Conservation (phyloP, 2,113 vertebrate species). For the Sigmodon hispidus region DNA sequence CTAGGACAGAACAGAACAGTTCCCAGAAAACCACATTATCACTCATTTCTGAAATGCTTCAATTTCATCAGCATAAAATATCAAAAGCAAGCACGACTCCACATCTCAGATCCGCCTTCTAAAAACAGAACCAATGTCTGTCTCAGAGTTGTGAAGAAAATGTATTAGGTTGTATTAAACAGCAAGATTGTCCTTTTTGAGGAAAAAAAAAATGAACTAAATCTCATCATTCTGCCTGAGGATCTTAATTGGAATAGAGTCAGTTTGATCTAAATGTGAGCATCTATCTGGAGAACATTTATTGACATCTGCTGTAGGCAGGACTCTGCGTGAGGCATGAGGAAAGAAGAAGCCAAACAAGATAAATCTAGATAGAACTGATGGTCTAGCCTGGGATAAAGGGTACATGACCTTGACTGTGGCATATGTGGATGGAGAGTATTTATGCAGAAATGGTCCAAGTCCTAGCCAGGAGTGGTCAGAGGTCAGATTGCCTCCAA, state of each 20-base stretch:
- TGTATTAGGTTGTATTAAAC: conserved; percentile 79
- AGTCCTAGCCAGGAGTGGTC: not conserved
- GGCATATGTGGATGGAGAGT: not conserved
- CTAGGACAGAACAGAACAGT: not conserved
- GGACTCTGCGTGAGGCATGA: conserved; percentile 51
- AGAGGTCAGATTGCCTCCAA: not conserved
- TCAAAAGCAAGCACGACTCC: conserved; percentile 64
- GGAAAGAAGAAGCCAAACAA: conserved; percentile 52
- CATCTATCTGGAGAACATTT: conserved; percentile 72
- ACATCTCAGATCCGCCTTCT: conserved; percentile 72
- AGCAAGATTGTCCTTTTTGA: conserved; percentile 78
- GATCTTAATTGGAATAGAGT: conserved; percentile 77
- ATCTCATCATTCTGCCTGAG: conserved; percentile 62
- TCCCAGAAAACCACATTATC: conserved; percentile 47
- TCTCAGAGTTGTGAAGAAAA: conserved; percentile 74
- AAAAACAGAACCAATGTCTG: conserved; percentile 78
- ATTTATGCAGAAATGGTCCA: not conserved
- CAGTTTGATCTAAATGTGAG: conserved; percentile 74
- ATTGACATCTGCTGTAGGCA: conserved; percentile 73
- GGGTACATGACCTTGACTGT: not conserved
- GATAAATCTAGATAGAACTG: conserved; percentile 49
- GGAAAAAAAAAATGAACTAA: conserved; percentile 69
- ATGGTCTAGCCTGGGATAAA: not conserved
- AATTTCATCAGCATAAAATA: conserved; percentile 71
- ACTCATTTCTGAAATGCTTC: conserved; percentile 52